Base-by-base conservation (phyloP, 2,888 invertebrate species). In the Apotomis turbidana region DNA sequence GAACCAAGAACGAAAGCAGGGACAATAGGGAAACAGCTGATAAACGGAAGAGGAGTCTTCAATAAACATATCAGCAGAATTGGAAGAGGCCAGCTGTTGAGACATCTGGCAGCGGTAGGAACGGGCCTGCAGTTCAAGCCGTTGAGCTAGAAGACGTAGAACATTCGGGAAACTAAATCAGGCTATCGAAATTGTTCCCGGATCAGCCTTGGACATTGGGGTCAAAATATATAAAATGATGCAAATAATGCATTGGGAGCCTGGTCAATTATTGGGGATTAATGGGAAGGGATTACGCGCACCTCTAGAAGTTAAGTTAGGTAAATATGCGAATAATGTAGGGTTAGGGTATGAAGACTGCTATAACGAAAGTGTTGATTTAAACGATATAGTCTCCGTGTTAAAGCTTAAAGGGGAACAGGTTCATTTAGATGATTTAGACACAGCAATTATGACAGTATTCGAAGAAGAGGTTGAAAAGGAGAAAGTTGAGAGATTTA, bases 191-290 rank as follows among this genome's bases (percentile, higher is more conserved):
- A 12, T 15, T 13, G 61, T 52, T 64, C 62, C 73, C 70, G 58
- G 15, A 36, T 73, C 70, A 73, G 51, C 61, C 57, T 27, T 13
- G 10, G 38, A 51, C 5, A 51, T 13, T 46, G 55, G 55, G 57
- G 59, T 66, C 54, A 46, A 46, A 12, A 36, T 66, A 27, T 61
- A 67, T 12, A 4, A 44, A 3, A 68, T 74, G 3, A 69, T 63
- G 71, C n/a, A 60, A 3, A 59, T 49, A 54, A 68, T 66, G 59
- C 73, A 73, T 8, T 75, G 73, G 73, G 52, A 36, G 49, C 74
- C 74, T 44, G 73, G 73, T 10, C 49, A 27, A 27, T 27, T 27
- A 27, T 27, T 27, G 27, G 27, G 27, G 68, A 15, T 4, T 51
- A 9, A 58, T 73, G 57, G 70, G 73, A 12, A 66, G n/a, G 52